Base-by-base conservation (phyloP, 2,113 vertebrate species). In the Apus apus region DNA sequence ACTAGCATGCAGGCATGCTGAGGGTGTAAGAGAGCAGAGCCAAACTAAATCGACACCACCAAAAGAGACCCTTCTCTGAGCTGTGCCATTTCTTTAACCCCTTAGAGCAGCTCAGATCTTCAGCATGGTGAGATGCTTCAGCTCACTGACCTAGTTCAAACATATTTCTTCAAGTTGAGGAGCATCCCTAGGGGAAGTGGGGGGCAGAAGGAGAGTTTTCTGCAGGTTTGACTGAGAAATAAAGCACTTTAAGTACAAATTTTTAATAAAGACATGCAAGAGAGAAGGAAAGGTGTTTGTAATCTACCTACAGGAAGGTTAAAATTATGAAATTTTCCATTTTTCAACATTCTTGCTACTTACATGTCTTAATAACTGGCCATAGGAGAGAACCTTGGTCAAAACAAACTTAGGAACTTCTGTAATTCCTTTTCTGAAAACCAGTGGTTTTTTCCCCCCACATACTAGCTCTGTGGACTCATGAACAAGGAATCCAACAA, bases 361-460 rank as follows among this genome's bases (percentile, higher is more conserved):
- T 53, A n/a, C 6, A 0, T 74, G 3, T 74, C 56, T 54, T 73
- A 11, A 12, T 12, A 46, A 6, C 21, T 65, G 26, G 77, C 10
- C 18, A 4, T 18, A 50, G 48, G 21, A 50, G 20, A 50, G 15
- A 68, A 34, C 17, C 5, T 64, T 72, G 9, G 43, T 83, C 8
- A n/a, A 21, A 45, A n/a, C 45, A 30, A 50, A 40, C 0, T 0
- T 22, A 23, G 65, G 50, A 77, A 57, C 20, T 57, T 90, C 34
- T 50, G 16, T 43, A 57, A 57, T 64, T 50, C 34, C 11, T 64
- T 6, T 62, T 83, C 11, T 34, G 15, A 23, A 70, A 87, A 29
- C 23, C 18, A 56, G 7, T 3, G 4, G 8, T 2, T 2, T 3
- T 58, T 48, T 53, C 56, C 29, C 9, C 11, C 30, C 6, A 2